phyloP scores from a whole-genome alignment of 2,797 vertebrate genomes.

The Crocidura indochinensis region DNA sequence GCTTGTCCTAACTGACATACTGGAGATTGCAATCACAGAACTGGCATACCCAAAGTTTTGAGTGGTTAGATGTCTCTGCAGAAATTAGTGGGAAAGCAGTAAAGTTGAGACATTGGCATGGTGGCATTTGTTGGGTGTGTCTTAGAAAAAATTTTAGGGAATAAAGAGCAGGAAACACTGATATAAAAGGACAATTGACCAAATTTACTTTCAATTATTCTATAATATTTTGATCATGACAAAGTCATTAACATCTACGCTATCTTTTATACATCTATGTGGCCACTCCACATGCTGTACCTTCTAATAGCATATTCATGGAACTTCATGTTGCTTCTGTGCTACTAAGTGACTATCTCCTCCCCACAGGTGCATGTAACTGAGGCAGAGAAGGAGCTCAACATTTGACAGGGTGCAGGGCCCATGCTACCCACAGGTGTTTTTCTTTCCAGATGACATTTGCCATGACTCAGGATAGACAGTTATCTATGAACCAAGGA shows the following conservation, averaged over 20 bases:
- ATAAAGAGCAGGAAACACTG: neutral
- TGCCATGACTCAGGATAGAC: neutral
- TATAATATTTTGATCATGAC: neutral
- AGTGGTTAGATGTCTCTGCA: no score
- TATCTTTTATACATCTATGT: no score
- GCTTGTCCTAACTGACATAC: no score
- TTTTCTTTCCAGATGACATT: no score
- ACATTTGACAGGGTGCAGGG: neutral
- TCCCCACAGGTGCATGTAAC: neutral
- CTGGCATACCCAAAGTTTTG: no score
- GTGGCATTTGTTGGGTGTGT: no score
- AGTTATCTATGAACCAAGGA: neutral
- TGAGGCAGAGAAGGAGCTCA: neutral
- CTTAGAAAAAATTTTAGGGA: neutral
- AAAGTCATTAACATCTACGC: neutral
- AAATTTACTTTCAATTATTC: neutral
- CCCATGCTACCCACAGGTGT: neutral
- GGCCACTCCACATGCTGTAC: neutral
- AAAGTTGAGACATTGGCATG: no score
- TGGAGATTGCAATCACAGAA: no score
- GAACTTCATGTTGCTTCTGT: neutral
- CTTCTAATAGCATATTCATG: rapidly evolving
- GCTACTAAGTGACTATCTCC: neutral
- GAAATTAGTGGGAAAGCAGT: no score
- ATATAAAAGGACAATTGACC: neutral